These are phyloP conservation scores for Antidorcas marsupialis DNA, from an alignment of 2,113 vertebrate genomes.

Conservation along the genomic window DNA sequence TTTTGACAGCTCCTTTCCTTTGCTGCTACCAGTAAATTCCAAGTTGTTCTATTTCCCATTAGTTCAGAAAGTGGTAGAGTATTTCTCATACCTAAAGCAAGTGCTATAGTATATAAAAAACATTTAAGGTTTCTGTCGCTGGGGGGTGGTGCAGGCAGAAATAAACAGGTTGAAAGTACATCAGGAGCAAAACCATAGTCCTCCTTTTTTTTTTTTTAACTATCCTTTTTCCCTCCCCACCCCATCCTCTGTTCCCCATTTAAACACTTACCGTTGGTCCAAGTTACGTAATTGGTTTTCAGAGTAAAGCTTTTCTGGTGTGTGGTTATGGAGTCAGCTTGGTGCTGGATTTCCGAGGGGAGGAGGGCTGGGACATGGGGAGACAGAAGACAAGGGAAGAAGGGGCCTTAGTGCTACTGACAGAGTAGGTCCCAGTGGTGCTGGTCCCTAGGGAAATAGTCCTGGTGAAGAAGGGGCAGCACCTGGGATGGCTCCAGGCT, in stretches of 20 bases:
- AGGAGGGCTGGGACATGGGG: not conserved
- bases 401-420: fast-evolving
- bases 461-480: not conserved
- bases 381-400: not conserved
- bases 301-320: not conserved
- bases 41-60: not conserved
- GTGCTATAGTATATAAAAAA: not conserved
- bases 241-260: not conserved
- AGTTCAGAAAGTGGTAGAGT: not conserved
- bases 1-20: not conserved
- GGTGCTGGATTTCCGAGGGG: not conserved
- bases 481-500: not conserved
- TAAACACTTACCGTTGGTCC: not conserved
- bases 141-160: not conserved
- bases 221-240: not conserved
- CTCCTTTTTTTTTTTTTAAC: not conserved
- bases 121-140: not conserved
- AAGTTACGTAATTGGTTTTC: not conserved
- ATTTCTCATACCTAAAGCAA: not conserved
- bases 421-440: not conserved
- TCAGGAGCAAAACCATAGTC: not conserved
- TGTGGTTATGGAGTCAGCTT: not conserved
- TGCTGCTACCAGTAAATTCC: not conserved
- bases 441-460: not conserved
- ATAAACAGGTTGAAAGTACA: not conserved